Evolutionary conservation across 2,797 vertebrate species (phyloP).

Genomic region (Gymnothorax javanicus): DNA sequence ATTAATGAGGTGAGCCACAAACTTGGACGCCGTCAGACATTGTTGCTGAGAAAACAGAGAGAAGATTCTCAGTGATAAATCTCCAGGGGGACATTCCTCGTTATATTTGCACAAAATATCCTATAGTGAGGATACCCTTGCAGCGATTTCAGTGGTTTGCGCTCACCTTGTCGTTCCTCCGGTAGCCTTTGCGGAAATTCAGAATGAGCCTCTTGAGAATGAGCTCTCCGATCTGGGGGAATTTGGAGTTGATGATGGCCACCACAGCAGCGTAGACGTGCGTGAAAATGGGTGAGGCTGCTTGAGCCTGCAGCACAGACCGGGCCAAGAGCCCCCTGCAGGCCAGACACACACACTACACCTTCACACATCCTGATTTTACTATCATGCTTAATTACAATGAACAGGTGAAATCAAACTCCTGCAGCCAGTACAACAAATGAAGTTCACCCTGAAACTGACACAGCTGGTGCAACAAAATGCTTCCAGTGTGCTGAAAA

Average conservation of each 20-base stretch:
- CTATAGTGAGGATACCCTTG: not conserved
- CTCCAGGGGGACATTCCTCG: not conserved
- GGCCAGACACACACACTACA: slow-evolving; percentile 21
- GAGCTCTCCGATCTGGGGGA: slow-evolving; percentile 95
- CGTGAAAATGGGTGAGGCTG: slow-evolving; percentile 93
- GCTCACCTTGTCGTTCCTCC: slow-evolving; percentile 92
- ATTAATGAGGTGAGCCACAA: slow-evolving; percentile 98
- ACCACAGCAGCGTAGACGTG: slow-evolving; percentile 93
- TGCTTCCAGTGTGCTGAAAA: too few relatives aligned
- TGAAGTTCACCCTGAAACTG: too few relatives aligned
- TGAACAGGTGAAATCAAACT: too few relatives aligned
- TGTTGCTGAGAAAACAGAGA: slow-evolving; percentile 82
- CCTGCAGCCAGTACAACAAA: too few relatives aligned
- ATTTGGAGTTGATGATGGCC: slow-evolving; percentile 98
- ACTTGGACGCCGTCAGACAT: slow-evolving; percentile 94
- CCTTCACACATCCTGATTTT: not conserved
- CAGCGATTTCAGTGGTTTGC: too few relatives aligned
- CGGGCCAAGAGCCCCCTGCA: slow-evolving; percentile 86
- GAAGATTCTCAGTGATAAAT: not conserved
- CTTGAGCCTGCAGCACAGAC: slow-evolving; percentile 91
- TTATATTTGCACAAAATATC: not conserved
- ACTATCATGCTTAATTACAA: not conserved
- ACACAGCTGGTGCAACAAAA: too few relatives aligned
- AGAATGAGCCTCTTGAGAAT: slow-evolving; percentile 94
- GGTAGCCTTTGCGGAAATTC: slow-evolving; percentile 93